phyloP scores from a whole-genome alignment of 2,888 invertebrate genomes.

The Catonia carolina region DNA sequence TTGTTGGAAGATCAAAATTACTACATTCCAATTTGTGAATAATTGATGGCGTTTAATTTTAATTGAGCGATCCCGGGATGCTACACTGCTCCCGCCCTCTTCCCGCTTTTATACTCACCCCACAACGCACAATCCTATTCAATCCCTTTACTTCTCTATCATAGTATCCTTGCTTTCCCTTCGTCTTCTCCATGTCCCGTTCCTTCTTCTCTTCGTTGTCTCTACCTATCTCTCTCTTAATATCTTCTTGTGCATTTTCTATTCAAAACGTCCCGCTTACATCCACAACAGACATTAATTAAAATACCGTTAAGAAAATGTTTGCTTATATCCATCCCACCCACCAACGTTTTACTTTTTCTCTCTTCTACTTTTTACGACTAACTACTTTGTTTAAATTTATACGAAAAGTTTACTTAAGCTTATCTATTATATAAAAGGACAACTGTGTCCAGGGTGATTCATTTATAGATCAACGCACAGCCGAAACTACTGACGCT shows the following conservation, averaged over 20 bases:
- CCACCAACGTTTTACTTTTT: no score
- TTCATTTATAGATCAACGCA: no score
- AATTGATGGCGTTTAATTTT: constrained; percentile 28
- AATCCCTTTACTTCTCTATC: constrained; percentile 15
- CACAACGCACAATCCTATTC: background rate
- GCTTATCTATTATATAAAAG: no score
- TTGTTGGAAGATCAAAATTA: constrained; percentile 20
- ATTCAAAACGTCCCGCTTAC: no score
- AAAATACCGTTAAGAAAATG: no score
- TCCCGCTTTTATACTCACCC: constrained; percentile 12
- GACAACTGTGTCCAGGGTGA: no score
- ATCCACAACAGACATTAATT: no score
- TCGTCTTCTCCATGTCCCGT: constrained; percentile 5
- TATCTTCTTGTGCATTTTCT: constrained; percentile 16
- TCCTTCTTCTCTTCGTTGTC: constrained; percentile 2
- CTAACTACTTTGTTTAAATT: no score
- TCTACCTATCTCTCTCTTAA: background rate
- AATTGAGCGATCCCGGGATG: constrained; percentile 25
- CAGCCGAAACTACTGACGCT: no score
- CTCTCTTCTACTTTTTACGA: no score
- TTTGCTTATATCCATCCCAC: no score
- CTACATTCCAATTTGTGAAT: constrained; percentile 27
- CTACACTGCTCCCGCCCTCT: constrained; percentile 13
- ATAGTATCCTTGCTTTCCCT: constrained; percentile 10
- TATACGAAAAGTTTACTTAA: no score